A percentile compares a stretch with the other conserved stretches of the same genome.
Conservation (phyloP, 2,113 vertebrate species). For the Rhea americana region DNA sequence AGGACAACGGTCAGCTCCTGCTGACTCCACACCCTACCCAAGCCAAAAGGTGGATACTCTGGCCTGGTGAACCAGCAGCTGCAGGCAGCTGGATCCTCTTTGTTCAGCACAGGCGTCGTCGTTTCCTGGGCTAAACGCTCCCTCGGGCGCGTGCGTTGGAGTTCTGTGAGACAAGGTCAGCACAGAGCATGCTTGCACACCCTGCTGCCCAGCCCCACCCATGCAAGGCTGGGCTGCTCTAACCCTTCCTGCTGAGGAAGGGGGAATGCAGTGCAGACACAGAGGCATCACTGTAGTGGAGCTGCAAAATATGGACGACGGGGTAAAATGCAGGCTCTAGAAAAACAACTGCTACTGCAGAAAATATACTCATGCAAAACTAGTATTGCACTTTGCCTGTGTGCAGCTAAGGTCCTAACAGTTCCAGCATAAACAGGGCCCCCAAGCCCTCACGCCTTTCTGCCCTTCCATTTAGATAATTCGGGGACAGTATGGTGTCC, state of each 20-base stretch:
- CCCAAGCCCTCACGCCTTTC: background rate
- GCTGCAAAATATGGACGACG: accelerated
- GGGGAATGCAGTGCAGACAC: accelerated
- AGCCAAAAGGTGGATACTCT: background rate
- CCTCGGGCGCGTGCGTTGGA: accelerated
- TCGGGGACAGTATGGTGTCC: constrained; percentile 72
- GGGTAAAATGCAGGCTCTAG: background rate
- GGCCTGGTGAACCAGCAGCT: background rate
- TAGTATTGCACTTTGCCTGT: background rate
- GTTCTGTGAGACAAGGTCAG: background rate
- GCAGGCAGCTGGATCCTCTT: background rate
- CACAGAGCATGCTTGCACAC: background rate
- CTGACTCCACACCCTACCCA: background rate
- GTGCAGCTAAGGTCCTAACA: background rate
- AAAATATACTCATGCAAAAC: background rate
- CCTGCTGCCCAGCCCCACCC: background rate
- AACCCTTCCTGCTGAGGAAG: background rate
- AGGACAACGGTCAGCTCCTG: background rate
- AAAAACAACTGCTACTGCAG: background rate
- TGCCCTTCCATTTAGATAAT: constrained; percentile 60
- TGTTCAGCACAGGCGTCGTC: background rate
- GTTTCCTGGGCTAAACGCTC: background rate
- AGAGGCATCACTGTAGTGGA: background rate
- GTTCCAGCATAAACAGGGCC: background rate
- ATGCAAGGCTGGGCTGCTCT: background rate